Evolutionary conservation across 2,888 invertebrate species (phyloP), one percentile per base, ranked within the genome.

Genomic region (Phyto melanocephala): DNA sequence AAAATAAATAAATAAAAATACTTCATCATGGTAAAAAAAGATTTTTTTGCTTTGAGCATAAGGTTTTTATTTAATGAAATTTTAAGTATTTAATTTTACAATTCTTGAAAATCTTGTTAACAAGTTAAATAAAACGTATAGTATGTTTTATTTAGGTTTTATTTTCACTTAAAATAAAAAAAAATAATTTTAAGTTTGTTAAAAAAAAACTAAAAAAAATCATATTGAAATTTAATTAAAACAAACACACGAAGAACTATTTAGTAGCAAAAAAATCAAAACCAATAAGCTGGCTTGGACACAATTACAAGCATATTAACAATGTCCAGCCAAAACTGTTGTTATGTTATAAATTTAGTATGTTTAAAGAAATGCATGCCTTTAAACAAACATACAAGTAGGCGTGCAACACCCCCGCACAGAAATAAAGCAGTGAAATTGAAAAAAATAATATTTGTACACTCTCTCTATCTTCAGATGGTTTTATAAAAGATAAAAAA

Each of bases 301-400:
- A 70, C 35, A 62, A 33, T 42, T 47, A 47, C 33, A 75, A 11
- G 56, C 35, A 67, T 67, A 67, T 37, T 58, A 75, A 58, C 17
- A 47, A 67, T 45, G 54, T 47, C 35, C 47, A 47, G 47, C 58
- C 56, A 67, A 67, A 67, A 67, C 67, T 28, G 65, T 65, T 33
- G 35, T 37, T 22, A 20, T 11, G 22, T 35, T 40, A 58, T 65
- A 47, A 56, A 75, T 75, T 1, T 13, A 3, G 20, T 11, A 11
- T 50, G 50, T 50, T 4, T 7, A 10, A 15, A 4, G 20, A 50
- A 45, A 15, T 17, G 54, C 28, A 54, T 8, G 28, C 35, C 17
- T 11, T 17, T 17, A 35, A 40, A 22, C 2, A 2, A 22, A 13
- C 5, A 52, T 28, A 42, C 2, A 5, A 28, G 6, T 28, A 28